Base-by-base conservation (phyloP, 2,797 vertebrate species). In the Anguilla marmorata region DNA sequence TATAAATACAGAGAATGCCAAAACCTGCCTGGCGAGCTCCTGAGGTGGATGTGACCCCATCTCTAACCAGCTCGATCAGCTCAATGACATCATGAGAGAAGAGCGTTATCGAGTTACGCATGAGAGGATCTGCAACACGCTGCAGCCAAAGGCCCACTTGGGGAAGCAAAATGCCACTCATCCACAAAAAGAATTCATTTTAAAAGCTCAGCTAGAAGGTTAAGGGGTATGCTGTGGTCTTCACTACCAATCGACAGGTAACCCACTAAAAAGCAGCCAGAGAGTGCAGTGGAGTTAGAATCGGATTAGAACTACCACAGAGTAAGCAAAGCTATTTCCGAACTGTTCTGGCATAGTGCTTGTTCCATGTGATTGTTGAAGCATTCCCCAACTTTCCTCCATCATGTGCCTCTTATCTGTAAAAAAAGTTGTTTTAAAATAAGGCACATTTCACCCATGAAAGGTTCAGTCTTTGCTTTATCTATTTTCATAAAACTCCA, bases 1-100 rank as follows among this genome's bases (percentile, higher is more conserved):
- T 87, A 85, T 14, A n/a, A 86, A 72, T 72, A 66, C 30, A 14
- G 60, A 72, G 85, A 86, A 19, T 30, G n/a, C 50, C 11, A 27
- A 56, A 8, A 30, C 45, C 30, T 30, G 37, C 66, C 50, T 54
- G 41, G 63, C 52, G 30, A 74, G 37, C n/a, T 27, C 16, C 85
- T 72, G 19, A 74, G 60, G 48, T 30, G 12, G 84, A 80, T 60
- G 45, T 24, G 41, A 19, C 87, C 37, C n/a, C 60, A 33, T 74
- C 45, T 80, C 66, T 37, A 45, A 84, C 50, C 33, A 30, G 66
- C 60, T 86, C 52, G 69, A 87, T 80, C 72, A 85, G 86, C 69
- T 85, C 72, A 58, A 86, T 8, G 24, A 7, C 37, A 52, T 30
- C 3, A 8, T 76, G 66, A 63, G 37, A 85, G 33, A 48, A 12